Percentiles rank a stretch among this genome's conserved stretches.
Conservation (phyloP, 2,797 vertebrate genomes). For the Meriones psammophilus region DNA sequence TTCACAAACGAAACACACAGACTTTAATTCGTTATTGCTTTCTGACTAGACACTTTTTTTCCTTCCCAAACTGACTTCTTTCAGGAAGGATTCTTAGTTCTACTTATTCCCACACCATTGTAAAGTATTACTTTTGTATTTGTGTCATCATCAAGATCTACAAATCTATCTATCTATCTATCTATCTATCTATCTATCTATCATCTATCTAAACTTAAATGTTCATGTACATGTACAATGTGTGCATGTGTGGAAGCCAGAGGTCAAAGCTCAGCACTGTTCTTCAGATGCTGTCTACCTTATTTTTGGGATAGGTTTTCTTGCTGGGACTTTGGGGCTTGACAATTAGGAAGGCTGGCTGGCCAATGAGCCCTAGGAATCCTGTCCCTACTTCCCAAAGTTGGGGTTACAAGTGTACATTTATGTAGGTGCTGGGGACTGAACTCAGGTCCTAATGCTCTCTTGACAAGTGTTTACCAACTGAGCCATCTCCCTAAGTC, state of each 20-base stretch:
- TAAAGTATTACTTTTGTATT: constrained; percentile 27
- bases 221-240: neutral
- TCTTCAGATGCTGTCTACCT: neutral
- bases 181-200: neutral
- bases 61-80: neutral
- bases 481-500: neutral
- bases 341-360: neutral
- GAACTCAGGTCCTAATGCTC: neutral
- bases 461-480: neutral
- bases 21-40: constrained; percentile 26
- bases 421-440: neutral
- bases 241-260: neutral
- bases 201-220: neutral
- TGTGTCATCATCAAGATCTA: constrained; percentile 39
- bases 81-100: constrained; percentile 38
- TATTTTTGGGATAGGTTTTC: neutral
- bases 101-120: neutral
- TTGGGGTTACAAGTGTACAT: neutral
- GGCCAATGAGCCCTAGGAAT: neutral
- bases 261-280: neutral
- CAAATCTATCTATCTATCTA: neutral
- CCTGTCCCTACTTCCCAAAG: neutral
- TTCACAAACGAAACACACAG: constrained; percentile 42
- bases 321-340: neutral
- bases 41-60: neutral